These are phyloP conservation scores for Odontothrips loti DNA, from an alignment of 2,888 invertebrate species.

Conservation along the genomic window DNA sequence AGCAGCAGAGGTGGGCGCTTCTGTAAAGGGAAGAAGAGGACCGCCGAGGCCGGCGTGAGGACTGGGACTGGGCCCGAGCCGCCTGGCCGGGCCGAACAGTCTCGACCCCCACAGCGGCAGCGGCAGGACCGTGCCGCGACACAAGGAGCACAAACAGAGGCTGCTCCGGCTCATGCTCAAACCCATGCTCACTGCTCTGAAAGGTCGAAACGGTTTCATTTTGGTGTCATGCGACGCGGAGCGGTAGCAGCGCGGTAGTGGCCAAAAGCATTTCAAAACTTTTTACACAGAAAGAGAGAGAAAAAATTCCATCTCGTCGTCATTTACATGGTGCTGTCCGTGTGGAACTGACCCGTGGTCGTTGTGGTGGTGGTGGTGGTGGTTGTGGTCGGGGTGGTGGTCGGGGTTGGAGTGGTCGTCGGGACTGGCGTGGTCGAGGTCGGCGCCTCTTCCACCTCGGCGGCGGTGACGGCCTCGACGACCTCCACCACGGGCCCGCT, in stretches of 20 bases:
- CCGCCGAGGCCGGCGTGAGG: neutral
- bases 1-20: constrained; percentile 36
- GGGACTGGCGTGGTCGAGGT: constrained; percentile 55
- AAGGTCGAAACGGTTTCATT: no score
- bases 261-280: constrained; percentile 18
- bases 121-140: no score
- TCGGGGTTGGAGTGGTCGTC: constrained; percentile 52
- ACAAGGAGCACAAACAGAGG: constrained; percentile 27
- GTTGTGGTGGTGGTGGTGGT: constrained; percentile 45
- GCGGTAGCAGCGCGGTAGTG: constrained; percentile 33
- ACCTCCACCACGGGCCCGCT: constrained; percentile 37
- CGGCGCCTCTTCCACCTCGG: constrained; percentile 49
- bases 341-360: constrained; percentile 36
- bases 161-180: neutral
- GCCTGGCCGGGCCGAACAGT: no score
- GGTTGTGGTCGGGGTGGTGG: constrained; percentile 51
- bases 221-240: neutral
- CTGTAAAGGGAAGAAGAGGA: neutral
- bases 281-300: neutral
- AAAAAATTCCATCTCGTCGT: neutral
- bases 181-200: no score
- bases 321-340: neutral
- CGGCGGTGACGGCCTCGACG: constrained; percentile 42
- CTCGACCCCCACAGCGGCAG: no score
- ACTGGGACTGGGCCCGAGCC: no score